Base-by-base conservation (phyloP, 2,113 vertebrate genomes). In the Cacatua alba region DNA sequence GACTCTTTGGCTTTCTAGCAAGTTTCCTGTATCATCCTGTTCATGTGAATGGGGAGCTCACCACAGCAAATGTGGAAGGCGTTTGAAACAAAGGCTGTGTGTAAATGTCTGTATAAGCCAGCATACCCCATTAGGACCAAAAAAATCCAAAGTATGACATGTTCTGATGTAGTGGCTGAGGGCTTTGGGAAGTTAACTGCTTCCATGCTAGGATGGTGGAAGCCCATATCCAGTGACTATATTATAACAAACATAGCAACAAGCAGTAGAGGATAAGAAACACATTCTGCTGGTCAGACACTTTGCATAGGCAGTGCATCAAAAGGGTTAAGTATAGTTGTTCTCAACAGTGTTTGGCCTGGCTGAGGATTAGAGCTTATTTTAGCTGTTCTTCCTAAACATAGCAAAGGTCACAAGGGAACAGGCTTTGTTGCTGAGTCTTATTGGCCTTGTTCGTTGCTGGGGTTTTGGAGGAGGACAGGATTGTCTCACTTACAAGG, bases 321-420 rank as follows among this genome's bases (percentile, higher is more conserved):
- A 15, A 18, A 95, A 94, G 91, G 83, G 95, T 97, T 97, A 97
- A 96, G 80, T 51, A 49, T 17, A 74, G 95, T 44, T 94, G 63
- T 89, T 97, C 81, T 87, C 74, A n/a, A 62, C 91, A 92, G 77
- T 89, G 52, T 94, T 93, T 95, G 92, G 86, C 86, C 89, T 87
- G 92, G 86, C 86, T 96, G 88, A 91, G 91, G 91, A 91, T 97
- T 94, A 97, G 86, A 95, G 92, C 91, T 95, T 97, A 94, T 97
- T 97, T 97, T 96, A 97, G 96, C 94, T 94, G 95, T 79, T 96
- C 88, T 89, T 94, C 95, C 88, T 96, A 97, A 97, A 97, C 92
- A 95, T 94, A 97, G 96, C 88, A 97, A 94, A 48, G 96, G 94
- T 97, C 96, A 97, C 3, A 3, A 79, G 39, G 51, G 90, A 96